phyloP scores from a whole-genome alignment of 2,113 vertebrate species.

The Abramis brama region DNA sequence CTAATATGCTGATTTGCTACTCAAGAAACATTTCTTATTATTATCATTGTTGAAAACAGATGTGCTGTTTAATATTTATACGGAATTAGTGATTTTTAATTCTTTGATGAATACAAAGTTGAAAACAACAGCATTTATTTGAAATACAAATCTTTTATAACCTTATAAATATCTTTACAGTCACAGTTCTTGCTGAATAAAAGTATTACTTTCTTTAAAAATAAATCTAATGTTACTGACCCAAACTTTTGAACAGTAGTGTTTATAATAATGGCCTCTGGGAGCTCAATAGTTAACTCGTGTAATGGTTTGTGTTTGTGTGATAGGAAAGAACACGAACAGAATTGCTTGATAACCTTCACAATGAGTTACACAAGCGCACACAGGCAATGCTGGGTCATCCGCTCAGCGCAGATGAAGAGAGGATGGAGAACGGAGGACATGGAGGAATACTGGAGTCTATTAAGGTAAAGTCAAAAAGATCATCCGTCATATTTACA shows the following conservation, averaged over 20 bases:
- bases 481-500: background rate
- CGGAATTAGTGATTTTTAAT: too few relatives aligned
- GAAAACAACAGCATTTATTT: background rate
- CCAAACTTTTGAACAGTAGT: background rate
- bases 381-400: slow-evolving; percentile 90
- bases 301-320: background rate
- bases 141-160: background rate
- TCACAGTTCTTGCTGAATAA: background rate
- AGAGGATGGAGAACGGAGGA: slow-evolving; percentile 89
- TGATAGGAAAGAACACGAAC: slow-evolving; percentile 87
- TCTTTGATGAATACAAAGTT: too few relatives aligned
- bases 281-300: background rate
- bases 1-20: too few relatives aligned
- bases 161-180: background rate
- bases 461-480: slow-evolving; percentile 84
- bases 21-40: too few relatives aligned
- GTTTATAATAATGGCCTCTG: background rate
- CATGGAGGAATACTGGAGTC: slow-evolving; percentile 94
- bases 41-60: too few relatives aligned
- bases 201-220: background rate
- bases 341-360: slow-evolving; percentile 87
- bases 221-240: background rate
- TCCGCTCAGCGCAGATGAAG: slow-evolving; percentile 80
- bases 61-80: too few relatives aligned
- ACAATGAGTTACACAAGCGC: slow-evolving; percentile 86